These are phyloP conservation scores for Gyps fulvus DNA, from an alignment of 2,113 vertebrate genomes.

Conservation along the genomic window DNA sequence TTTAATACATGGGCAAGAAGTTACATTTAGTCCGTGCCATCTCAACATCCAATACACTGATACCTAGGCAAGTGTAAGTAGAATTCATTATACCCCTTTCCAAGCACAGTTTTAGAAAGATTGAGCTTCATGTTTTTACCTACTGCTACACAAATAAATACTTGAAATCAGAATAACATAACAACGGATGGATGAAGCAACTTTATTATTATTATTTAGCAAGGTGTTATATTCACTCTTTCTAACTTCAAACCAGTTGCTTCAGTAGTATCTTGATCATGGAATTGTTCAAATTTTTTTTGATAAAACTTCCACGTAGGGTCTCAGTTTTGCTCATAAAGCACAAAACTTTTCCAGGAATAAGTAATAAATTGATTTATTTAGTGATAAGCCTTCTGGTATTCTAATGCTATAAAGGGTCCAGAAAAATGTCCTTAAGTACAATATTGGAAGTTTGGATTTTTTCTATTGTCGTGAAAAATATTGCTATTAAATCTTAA, in stretches of 20 bases:
- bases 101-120: neutral
- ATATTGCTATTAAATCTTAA: neutral
- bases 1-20: neutral
- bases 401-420: neutral
- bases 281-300: neutral
- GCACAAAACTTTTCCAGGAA: neutral
- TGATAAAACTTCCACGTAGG: fast-evolving
- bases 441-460: neutral
- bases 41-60: neutral
- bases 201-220: neutral
- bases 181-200: neutral
- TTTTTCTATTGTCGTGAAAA: neutral
- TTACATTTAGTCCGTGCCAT: neutral
- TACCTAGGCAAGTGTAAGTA: neutral
- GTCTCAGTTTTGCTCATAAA: neutral
- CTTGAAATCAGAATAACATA: neutral
- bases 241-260: neutral
- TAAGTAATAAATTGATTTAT: neutral
- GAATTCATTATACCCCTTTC: neutral
- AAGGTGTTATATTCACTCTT: neutral
- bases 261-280: neutral
- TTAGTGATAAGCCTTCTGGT: neutral
- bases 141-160: neutral
- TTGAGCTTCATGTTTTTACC: neutral
- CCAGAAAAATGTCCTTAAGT: neutral